Conservation (phyloP, 1,140 invertebrate genomes). For the Chionoecetes opilio region DNA sequence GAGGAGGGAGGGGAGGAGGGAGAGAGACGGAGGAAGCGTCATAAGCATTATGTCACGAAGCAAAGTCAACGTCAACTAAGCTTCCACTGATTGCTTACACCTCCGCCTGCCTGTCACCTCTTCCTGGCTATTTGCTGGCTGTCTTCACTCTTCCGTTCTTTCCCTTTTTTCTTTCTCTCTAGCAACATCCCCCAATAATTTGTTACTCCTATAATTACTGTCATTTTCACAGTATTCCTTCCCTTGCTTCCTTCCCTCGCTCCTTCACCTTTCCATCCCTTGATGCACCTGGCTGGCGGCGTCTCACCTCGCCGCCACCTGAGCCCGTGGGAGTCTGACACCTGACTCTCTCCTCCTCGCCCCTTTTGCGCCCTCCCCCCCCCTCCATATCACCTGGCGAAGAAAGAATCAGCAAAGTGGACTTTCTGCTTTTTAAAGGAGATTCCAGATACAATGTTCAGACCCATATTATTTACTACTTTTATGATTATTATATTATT, state of each 20-base stretch:
- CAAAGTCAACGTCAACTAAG: no score
- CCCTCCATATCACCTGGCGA: background rate
- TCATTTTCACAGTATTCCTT: background rate
- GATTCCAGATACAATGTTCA: background rate
- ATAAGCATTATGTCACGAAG: no score
- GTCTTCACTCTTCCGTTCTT: no score
- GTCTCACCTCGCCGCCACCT: conserved; percentile 14
- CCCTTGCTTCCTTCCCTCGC: background rate
- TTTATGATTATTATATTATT: background rate
- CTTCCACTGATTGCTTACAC: no score
- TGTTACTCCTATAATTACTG: no score
- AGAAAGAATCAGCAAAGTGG: background rate
- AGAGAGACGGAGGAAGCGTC: no score
- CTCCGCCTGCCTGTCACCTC: background rate
- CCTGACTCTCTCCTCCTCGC: background rate
- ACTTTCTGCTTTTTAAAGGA: background rate
- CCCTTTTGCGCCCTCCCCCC: background rate
- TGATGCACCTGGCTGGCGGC: conserved; percentile 47
- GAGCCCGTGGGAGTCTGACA: conserved; percentile 54
- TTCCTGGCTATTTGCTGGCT: no score
- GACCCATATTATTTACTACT: background rate
- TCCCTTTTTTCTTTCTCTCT: background rate
- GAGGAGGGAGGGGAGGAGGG: no score
- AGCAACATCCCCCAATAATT: no score
- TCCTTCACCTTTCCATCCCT: background rate